phyloP scores from a whole-genome alignment of 2,888 invertebrate species.

The Sturmia bella region DNA sequence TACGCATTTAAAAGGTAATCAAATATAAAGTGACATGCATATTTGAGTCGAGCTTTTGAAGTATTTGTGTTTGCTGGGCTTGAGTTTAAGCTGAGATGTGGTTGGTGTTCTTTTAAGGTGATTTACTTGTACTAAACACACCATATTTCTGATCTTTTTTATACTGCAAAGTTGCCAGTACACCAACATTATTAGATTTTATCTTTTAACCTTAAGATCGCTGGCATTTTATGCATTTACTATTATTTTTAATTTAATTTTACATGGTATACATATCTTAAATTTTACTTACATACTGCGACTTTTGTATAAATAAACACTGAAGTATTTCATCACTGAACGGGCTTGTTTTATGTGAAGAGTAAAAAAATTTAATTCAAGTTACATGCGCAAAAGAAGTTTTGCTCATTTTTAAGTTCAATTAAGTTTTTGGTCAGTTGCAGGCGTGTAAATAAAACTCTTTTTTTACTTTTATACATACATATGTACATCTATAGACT shows the following conservation, averaged over 20 bases:
- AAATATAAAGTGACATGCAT: too few relatives aligned
- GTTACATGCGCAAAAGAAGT: too few relatives aligned
- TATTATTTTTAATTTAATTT: conserved; percentile 11
- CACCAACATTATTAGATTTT: conserved; percentile 66
- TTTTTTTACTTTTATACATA: too few relatives aligned
- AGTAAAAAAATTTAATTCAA: too few relatives aligned
- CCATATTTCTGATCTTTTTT: conserved; percentile 38
- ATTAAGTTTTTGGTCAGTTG: too few relatives aligned
- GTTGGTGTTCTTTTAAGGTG: not conserved
- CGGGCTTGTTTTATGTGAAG: too few relatives aligned
- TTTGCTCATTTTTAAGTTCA: too few relatives aligned
- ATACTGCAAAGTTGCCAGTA: conserved; percentile 48
- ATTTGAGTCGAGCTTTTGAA: too few relatives aligned
- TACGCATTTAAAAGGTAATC: too few relatives aligned
- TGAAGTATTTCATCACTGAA: not conserved
- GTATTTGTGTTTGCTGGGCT: not conserved
- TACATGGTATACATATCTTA: conserved; percentile 20
- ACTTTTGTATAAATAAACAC: not conserved
- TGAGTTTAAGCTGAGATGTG: not conserved
- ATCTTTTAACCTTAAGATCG: conserved; percentile 69
- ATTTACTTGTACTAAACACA: conserved; percentile 12
- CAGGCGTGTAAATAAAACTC: too few relatives aligned
- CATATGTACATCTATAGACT: too few relatives aligned
- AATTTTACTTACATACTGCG: not conserved
- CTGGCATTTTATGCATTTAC: conserved; percentile 57